Base-by-base conservation (phyloP, 2,797 vertebrate genomes). In the Spinus pinus region DNA sequence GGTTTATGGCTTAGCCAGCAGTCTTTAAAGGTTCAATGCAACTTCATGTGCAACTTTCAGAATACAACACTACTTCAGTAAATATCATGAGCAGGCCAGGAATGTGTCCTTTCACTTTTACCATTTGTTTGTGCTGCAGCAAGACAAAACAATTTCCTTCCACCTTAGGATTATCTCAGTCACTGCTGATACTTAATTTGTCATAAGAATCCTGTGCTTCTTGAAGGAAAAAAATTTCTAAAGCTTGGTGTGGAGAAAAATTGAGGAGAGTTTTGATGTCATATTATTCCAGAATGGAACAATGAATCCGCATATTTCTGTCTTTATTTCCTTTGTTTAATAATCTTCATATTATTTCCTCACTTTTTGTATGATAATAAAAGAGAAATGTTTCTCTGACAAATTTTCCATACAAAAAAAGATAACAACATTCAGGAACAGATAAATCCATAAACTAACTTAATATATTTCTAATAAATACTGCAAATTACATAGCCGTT, bases 1-100 rank as follows among this genome's bases (percentile, higher is more conserved):
- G 37, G 58, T 87, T 95, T 94, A 87, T 75, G 74, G 28, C 62
- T 94, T 92, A 81, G 46, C 46, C 88, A 79, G 50, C 27, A 94
- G 58, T 62, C 47, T 86, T 93, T 81, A 84, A 92, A 84, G 78
- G 31, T 85, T 88, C 4, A 1, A 33, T 66, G 49, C 28, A 79
- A 72, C 14, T 90, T 88, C 5, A 20, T 84, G 47, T 62, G 33
- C n/a, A 81, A 20, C 21, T 69, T 88, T 77, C 44, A 91, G 51
- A 84, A 44, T 12, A 72, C 15, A 42, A 6, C 23, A 56, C n/a
- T 41, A 47, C 3, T 0, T 75, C 42, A 86, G 12, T 44, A 39
- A 56, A 65, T 62, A 54, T 6, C 18, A 20, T 16, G 12, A 84
- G 18, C 10, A 71, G 31, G 18, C 15, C 50, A 53, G 14, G 30